These are phyloP conservation scores for Ridgeia piscesae DNA, from an alignment of 1,140 invertebrate genomes.

Conservation along the genomic window DNA sequence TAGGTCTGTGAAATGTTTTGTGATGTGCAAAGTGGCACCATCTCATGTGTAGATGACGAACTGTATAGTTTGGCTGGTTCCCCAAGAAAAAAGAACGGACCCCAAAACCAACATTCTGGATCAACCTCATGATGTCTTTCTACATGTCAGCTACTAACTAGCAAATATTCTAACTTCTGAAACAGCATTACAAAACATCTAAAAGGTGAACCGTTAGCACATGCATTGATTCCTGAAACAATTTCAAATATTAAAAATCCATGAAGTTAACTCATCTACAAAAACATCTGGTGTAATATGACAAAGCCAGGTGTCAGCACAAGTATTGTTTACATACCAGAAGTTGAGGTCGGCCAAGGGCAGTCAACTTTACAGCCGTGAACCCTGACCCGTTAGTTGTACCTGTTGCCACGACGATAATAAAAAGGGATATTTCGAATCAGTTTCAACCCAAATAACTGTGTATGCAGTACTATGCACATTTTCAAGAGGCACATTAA, in stretches of 20 bases:
- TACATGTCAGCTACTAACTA: background rate
- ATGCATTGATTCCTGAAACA: background rate
- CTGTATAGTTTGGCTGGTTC: background rate
- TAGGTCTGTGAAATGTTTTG: background rate
- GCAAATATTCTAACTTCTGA: background rate
- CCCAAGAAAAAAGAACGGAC: background rate
- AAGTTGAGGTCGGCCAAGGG: constrained; percentile 92
- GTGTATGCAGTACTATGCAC: background rate
- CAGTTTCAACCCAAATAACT: constrained; percentile 20
- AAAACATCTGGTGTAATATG: background rate
- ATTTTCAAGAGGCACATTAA: background rate
- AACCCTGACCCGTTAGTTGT: constrained; percentile 93
- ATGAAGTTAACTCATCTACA: background rate
- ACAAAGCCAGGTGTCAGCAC: background rate
- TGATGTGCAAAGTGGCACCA: background rate
- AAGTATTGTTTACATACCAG: constrained; percentile 68
- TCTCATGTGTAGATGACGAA: background rate
- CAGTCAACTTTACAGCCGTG: constrained; percentile 96
- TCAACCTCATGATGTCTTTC: background rate
- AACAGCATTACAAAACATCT: background rate
- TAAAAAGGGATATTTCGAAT: background rate
- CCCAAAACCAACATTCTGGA: background rate
- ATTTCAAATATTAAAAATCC: background rate
- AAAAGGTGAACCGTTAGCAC: background rate
- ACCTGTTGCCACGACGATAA: constrained; percentile 61